Base-by-base conservation (phyloP, 1,140 invertebrate genomes). In the Prorops nasuta region DNA sequence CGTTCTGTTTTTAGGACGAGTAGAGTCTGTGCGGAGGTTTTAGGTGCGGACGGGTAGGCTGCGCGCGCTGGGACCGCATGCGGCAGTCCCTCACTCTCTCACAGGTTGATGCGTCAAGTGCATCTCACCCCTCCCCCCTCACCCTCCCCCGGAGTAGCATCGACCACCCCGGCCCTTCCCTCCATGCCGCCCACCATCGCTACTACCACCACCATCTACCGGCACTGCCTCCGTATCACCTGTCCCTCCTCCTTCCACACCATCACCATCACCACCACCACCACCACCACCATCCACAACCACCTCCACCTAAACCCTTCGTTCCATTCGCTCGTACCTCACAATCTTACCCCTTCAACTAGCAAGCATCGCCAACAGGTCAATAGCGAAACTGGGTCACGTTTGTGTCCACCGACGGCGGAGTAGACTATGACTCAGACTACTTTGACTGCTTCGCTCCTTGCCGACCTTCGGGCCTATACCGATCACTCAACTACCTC, bases 21-120 rank as follows among this genome's bases (percentile, higher is more conserved):
- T 28, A 4, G 4, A 4, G 4, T 28, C 24, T 28, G 24, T 28
- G 10, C 24, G 24, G 24, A 28, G 10, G 24, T 28, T 28, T 10
- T 4, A 10, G 24, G 24, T 28, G 24, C 24, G 24, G n/a, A n/a
- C n/a, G n/a, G n/a, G n/a, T n/a, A 69, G 65, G 59, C 61, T 69
- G 66, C 60, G 67, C 64, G 65, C 66, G 66, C 62, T 69, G 64
- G 54, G 56, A 69, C 67, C 66, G 70, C 67, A 70, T 64, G 61
- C 64, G 64, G 66, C 69, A 69, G 58, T 67, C 60, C 48, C 59
- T 50, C 60, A 53, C 51, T 49, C 54, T 67, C 66, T 62, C 51
- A 44, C 58, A 54, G 66, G 55, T 51, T 61, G 60, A 70, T 64
- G 70, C 69, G 60, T 72, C 67, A 71, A 71, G 69, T 66, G 59